Percentiles rank a stretch among this genome's conserved stretches.
phyloP scores from a whole-genome alignment of 2,797 vertebrate genomes.

The Myiotriccus ornatus region DNA sequence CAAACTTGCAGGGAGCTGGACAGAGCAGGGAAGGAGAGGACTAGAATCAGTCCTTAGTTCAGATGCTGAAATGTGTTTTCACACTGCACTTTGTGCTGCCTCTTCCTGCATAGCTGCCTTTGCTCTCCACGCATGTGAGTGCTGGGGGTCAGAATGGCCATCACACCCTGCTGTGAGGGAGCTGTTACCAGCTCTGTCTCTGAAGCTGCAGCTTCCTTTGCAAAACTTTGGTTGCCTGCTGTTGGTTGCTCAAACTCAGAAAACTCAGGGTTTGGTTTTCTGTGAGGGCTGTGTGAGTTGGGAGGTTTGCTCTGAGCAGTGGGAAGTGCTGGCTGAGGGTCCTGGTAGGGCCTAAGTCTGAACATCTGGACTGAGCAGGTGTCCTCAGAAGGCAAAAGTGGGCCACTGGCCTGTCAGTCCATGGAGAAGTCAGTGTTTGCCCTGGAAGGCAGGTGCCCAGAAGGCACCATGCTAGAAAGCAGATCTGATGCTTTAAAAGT shows the following conservation, averaged over 20 bases:
- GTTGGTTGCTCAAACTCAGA: not conserved
- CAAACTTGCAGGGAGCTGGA: not conserved
- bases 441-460: not conserved
- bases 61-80: not conserved
- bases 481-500: not conserved
- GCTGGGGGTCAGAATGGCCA: not conserved
- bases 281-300: not conserved
- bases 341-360: not conserved
- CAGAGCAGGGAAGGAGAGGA: not conserved
- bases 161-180: not conserved
- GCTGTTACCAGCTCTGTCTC: not conserved
- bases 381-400: not conserved
- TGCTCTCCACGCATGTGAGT: accelerated
- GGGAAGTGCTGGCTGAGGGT: not conserved
- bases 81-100: not conserved
- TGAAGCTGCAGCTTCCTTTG: not conserved
- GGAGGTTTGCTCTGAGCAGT: not conserved
- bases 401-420: not conserved
- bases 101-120: not conserved
- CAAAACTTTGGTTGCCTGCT: not conserved
- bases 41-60: not conserved
- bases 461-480: not conserved
- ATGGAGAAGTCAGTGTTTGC: not conserved
- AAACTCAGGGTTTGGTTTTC: not conserved
- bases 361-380: not conserved